Evolutionary conservation across 2,113 vertebrate genomes (phyloP), one percentile per base, ranked within the genome.

Genomic region (Hydropotes inermis): DNA sequence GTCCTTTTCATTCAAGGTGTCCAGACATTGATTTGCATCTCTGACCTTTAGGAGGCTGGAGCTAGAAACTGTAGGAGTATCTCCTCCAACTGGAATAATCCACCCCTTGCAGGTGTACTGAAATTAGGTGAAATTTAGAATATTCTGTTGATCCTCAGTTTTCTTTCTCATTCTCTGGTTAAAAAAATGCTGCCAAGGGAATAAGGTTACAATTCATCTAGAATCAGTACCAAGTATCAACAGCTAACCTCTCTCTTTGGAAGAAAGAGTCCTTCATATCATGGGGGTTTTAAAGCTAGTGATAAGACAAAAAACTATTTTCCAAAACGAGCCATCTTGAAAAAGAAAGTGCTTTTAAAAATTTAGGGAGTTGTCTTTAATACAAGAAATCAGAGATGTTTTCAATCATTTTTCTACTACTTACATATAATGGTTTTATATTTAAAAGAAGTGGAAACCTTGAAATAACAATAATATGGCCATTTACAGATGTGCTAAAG

Each of bases 251-350:
- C 94, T 96, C 84, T 96, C 97, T 98, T 98, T 98, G 95, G 97
- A 98, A 98, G 97, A 98, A 97, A 97, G 45, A 98, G 79, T 97
- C 93, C 94, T 98, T 97, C 85, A 82, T 98, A 98, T 97, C 97
- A 98, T 21, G 91, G 91, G 93, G 45, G 85, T 98, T 98, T 98
- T 93, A 96, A 98, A 99, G 87, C 91, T 95, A 97, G 58, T 3
- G 70, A 98, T 95, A 97, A 98, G 98, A 98, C 96, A 96, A 98
- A 99, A 98, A 97, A 55, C 91, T 81, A 25, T 98, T 98, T 98
- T 98, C 96, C 74, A 64, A 88, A 97, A 93, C 85, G 70, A 98
- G 95, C 14, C 87, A 70, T 60, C 92, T 97, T 50, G 16, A 97
- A 98, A 98, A 98, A 93, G 76, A 96, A 97, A 98, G 28, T 19